These are phyloP conservation scores for Timema cristinae DNA, from an alignment of 2,888 invertebrate species.

Conservation along the genomic window DNA sequence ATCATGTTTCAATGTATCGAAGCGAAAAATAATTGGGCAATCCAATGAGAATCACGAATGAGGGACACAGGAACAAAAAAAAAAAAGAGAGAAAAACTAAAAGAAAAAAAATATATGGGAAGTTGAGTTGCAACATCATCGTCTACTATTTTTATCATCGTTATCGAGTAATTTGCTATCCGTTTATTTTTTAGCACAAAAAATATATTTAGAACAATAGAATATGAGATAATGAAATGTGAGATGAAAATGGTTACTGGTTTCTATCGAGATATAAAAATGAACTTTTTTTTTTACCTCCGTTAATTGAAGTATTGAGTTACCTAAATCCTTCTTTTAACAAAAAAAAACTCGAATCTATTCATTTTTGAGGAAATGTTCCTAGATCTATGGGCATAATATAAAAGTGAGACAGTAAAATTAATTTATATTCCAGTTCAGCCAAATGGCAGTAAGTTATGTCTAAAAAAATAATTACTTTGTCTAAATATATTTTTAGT, in stretches of 20 bases:
- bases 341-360: no score
- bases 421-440: no score
- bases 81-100: neutral
- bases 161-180: conserved; percentile 11
- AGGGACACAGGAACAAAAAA: conserved; percentile 11
- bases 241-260: conserved; percentile 13
- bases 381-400: no score
- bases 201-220: conserved; percentile 1
- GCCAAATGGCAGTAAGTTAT: no score
- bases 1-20: conserved; percentile 25
- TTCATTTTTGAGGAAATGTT: no score
- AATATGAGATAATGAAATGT: conserved; percentile 11
- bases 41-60: conserved; percentile 20
- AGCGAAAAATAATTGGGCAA: conserved; percentile 26
- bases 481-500: no score
- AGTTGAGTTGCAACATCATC: neutral
- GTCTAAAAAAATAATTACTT: no score
- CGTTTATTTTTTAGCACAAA: conserved; percentile 7
- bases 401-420: no score
- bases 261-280: conserved; percentile 2
- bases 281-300: conserved; percentile 20
- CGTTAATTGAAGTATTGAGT: conserved; percentile 25
- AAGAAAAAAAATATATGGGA: neutral
- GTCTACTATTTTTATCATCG: conserved; percentile 17
- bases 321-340: conserved; percentile 4